Percentiles rank a stretch among this genome's conserved stretches.
Conservation (phyloP, 2,113 vertebrate species). For the Ctenomys sociabilis region DNA sequence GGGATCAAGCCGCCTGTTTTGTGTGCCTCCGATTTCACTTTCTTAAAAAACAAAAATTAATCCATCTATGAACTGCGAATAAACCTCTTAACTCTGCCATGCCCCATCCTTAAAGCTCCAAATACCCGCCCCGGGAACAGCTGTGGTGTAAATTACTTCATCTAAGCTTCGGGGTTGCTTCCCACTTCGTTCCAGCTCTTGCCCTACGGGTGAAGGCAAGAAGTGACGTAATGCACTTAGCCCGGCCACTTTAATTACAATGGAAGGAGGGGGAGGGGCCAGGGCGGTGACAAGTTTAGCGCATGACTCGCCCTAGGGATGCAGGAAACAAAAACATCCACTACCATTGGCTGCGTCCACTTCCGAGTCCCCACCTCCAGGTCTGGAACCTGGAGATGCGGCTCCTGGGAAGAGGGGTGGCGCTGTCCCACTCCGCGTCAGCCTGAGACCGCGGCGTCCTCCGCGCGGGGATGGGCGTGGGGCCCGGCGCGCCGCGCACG, state of each 20-base stretch:
- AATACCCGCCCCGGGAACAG: background rate
- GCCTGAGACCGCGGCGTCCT: conserved; percentile 34
- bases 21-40: conserved; percentile 42
- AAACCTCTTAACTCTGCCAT: conserved; percentile 36
- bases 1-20: conserved; percentile 14
- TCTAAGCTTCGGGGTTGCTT: conserved; percentile 64
- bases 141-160: conserved; percentile 56
- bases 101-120: background rate
- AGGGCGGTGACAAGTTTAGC: conserved; percentile 51
- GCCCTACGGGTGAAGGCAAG: conserved; percentile 71
- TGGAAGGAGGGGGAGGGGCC: conserved; percentile 67
- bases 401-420: conserved; percentile 65
- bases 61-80: background rate
- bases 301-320: conserved; percentile 53
- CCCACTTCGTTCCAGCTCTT: conserved; percentile 64
- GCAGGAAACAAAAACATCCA: conserved; percentile 46
- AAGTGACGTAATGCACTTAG: conserved; percentile 80
- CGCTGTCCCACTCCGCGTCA: conserved; percentile 12
- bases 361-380: conserved; percentile 18
- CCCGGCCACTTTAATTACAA: conserved; percentile 73
- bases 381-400: conserved; percentile 54
- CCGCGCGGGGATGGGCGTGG: conserved; percentile 64
- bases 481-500: background rate
- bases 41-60: background rate
- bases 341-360: conserved; percentile 55